Percentiles rank a stretch among this genome's conserved stretches.
Conservation (phyloP, 2,113 vertebrate genomes). For the Colaptes auratus region DNA sequence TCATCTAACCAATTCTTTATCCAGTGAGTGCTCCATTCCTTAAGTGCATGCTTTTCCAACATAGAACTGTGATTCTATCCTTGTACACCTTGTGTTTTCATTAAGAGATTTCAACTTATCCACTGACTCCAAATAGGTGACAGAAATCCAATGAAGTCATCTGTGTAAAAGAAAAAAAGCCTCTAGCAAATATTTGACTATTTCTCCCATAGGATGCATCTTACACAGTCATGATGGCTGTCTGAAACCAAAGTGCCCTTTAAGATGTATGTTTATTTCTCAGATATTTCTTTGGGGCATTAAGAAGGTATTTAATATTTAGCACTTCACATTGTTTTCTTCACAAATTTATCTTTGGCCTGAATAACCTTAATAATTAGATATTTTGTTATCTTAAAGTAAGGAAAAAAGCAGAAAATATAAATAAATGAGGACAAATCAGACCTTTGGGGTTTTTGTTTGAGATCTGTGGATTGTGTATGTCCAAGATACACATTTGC, state of each 20-base stretch:
- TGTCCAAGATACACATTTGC: neutral
- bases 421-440: fast-evolving
- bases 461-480: neutral
- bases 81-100: neutral
- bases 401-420: neutral
- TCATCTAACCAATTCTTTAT: too few species aligned
- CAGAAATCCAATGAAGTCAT: neutral
- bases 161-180: fast-evolving
- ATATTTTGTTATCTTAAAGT: neutral
- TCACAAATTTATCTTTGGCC: neutral
- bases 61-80: neutral
- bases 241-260: neutral
- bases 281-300: neutral
- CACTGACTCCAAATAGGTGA: neutral
- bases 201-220: neutral
- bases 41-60: too few species aligned
- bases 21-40: too few species aligned
- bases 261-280: neutral
- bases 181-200: neutral
- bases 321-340: neutral
- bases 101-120: neutral
- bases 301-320: neutral
- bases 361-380: neutral
- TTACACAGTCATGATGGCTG: neutral
- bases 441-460: neutral